Percentiles rank a stretch among this genome's conserved stretches.
Conservation (phyloP, 2,113 vertebrate species). For the Chamaea fasciata region DNA sequence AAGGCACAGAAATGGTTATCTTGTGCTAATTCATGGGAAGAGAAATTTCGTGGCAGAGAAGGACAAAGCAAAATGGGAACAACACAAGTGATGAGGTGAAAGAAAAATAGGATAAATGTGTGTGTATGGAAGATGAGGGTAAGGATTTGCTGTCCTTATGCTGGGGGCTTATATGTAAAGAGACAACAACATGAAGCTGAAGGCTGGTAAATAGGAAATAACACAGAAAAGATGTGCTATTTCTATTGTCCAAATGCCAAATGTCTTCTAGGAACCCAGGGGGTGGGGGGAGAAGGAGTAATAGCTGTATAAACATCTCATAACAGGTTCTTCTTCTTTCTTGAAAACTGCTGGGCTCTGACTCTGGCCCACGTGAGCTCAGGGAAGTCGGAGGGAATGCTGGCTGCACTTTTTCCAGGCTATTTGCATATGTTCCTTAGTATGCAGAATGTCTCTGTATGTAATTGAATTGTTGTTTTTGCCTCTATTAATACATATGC, state of each 20-base stretch:
- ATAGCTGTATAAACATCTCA: conserved; percentile 16
- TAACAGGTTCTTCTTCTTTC: conserved; percentile 44
- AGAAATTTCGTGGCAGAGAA: neutral
- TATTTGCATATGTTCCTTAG: conserved; percentile 74
- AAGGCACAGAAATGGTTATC: neutral
- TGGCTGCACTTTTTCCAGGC: conserved; percentile 57
- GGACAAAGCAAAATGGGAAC: neutral
- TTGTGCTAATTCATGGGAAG: neutral
- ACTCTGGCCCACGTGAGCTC: conserved; percentile 19
- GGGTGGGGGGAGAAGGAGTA: neutral
- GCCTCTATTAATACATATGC: conserved; percentile 80
- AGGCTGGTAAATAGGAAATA: conserved; percentile 13
- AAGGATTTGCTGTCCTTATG: neutral
- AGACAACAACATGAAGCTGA: neutral
- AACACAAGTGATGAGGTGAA: neutral
- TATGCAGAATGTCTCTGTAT: conserved; percentile 73
- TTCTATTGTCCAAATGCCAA: conserved; percentile 62
- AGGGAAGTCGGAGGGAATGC: conserved; percentile 30
- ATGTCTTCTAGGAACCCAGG: neutral
- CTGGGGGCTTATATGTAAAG: neutral
- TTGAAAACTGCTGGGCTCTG: conserved; percentile 33
- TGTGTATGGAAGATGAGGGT: neutral
- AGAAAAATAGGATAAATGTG: neutral
- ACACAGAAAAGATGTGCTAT: neutral
- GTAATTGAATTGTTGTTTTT: conserved; percentile 80